These are phyloP conservation scores for Synanceia verrucosa DNA, from an alignment of 2,797 vertebrate genomes.

Conservation along the genomic window DNA sequence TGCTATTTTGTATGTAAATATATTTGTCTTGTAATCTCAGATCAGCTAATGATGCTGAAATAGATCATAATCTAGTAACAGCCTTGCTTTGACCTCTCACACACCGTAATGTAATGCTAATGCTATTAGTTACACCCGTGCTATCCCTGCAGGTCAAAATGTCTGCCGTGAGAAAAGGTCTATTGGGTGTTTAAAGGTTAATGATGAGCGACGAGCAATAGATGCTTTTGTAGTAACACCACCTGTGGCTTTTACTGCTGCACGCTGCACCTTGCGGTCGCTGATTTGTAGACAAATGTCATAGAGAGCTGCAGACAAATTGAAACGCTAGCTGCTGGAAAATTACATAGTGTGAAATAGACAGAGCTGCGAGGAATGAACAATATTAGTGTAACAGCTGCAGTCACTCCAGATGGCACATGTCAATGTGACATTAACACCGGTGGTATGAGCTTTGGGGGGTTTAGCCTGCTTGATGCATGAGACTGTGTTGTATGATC, in stretches of 20 bases:
- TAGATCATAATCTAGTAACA: neutral
- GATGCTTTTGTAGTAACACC: constrained; percentile 27
- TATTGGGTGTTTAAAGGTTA: constrained; percentile 60
- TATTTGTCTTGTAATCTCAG: neutral
- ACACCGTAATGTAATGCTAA: constrained; percentile 36
- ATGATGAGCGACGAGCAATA: constrained; percentile 38
- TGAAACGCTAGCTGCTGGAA: constrained; percentile 52
- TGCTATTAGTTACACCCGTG: constrained; percentile 43
- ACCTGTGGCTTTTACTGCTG: constrained; percentile 47
- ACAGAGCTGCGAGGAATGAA: constrained; percentile 35
- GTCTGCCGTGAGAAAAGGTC: constrained; percentile 38
- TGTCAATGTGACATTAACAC: constrained; percentile 31
- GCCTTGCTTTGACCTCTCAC: neutral
- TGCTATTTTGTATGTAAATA: neutral
- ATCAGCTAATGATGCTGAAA: too few relatives aligned
- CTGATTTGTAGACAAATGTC: constrained; percentile 53
- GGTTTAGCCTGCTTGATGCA: constrained; percentile 26
- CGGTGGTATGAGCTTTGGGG: constrained; percentile 12
- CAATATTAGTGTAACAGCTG: constrained; percentile 25
- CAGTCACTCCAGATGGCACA: constrained; percentile 39
- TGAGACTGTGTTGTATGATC: constrained; percentile 22
- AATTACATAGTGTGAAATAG: constrained; percentile 41
- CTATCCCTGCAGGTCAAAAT: constrained; percentile 45
- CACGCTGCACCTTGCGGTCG: constrained; percentile 29
- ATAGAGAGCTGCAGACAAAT: constrained; percentile 42